phyloP scores from a whole-genome alignment of 1,140 invertebrate species.

The Piezodorus guildinii region DNA sequence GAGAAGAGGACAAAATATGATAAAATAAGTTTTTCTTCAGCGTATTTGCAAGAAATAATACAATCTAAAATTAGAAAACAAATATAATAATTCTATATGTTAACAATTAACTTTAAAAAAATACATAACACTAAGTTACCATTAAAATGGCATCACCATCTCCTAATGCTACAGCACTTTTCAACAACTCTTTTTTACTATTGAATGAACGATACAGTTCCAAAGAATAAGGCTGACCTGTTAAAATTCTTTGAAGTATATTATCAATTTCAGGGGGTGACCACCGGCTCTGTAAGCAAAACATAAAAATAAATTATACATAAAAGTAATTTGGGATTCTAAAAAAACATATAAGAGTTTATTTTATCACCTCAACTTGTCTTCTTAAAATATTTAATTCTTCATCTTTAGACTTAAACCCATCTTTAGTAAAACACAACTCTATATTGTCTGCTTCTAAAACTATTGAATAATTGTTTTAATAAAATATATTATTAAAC shows the following conservation, averaged over 20 bases:
- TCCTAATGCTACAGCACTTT: conserved; percentile 37
- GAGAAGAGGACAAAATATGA: conserved; percentile 36
- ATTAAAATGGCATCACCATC: conserved; percentile 44
- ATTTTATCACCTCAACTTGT: conserved; percentile 18
- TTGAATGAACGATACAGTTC: conserved; percentile 40
- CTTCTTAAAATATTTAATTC: conserved; percentile 30
- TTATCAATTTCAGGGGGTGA: conserved; percentile 31
- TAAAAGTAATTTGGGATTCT: not conserved
- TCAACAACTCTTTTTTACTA: conserved; percentile 40
- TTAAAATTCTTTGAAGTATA: conserved; percentile 37
- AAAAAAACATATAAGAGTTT: not conserved
- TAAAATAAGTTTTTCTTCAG: conserved; percentile 39
- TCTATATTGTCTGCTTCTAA: not conserved
- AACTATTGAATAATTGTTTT: not conserved
- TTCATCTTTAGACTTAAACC: conserved; percentile 15
- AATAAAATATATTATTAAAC: no score
- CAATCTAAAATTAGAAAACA: conserved; percentile 34
- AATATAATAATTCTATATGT: no score
- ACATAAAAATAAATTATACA: not conserved
- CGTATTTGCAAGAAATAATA: conserved; percentile 40
- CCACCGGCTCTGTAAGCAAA: conserved; percentile 28
- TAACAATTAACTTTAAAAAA: not conserved
- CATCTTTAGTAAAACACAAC: not conserved
- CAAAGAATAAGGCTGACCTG: conserved; percentile 37
- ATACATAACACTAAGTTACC: conserved; percentile 29